phyloP scores from a whole-genome alignment of 2,113 vertebrate genomes.

The Cephalopterus ornatus region DNA sequence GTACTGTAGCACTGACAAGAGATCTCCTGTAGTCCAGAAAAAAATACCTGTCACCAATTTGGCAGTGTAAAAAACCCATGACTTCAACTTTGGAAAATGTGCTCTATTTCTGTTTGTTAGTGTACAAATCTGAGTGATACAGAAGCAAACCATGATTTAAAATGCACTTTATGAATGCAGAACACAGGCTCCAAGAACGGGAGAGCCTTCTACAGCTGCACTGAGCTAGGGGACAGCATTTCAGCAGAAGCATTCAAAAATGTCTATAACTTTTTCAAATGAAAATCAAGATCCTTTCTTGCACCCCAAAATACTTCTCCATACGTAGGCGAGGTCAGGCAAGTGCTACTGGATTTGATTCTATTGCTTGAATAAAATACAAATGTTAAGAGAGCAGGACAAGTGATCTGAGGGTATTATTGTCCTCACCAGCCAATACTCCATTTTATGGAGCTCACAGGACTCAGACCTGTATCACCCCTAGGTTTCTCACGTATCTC shows the following conservation, averaged over 20 bases:
- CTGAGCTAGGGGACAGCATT: not conserved
- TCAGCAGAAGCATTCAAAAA: not conserved
- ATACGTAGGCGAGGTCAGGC: not conserved
- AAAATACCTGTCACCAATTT: not conserved
- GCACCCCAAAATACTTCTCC: not conserved
- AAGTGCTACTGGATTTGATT: not conserved
- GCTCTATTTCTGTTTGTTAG: not conserved
- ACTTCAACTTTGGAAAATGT: not conserved
- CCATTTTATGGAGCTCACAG: fast-evolving
- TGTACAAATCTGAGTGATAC: not conserved
- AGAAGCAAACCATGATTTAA: not conserved
- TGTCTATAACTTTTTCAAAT: not conserved
- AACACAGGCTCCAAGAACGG: not conserved
- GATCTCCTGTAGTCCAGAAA: not conserved
- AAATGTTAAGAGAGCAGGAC: not conserved
- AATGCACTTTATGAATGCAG: not conserved
- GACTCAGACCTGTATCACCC: not conserved
- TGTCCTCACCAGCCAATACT: not conserved
- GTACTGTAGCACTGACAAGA: fast-evolving
- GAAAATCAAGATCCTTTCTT: not conserved
- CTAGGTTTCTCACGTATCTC: not conserved
- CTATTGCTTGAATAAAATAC: not conserved
- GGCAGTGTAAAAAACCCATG: not conserved
- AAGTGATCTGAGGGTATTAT: not conserved
- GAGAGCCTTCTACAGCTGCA: not conserved